phyloP scores from a whole-genome alignment of 2,888 invertebrate genomes.

The Nymphalis polychloros region DNA sequence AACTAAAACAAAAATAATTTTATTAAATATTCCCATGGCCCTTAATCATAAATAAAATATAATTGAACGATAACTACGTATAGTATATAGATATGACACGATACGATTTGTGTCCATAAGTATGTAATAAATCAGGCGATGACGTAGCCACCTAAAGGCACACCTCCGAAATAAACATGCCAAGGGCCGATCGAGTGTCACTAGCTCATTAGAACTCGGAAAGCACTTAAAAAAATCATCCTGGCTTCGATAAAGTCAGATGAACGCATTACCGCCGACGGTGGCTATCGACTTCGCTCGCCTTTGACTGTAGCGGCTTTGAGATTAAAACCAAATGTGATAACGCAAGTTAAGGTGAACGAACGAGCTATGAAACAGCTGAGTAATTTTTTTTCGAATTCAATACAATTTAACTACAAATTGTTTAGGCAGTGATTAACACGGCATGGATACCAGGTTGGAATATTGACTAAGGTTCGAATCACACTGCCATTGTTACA shows the following conservation, averaged over 20 bases:
- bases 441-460: too few relatives aligned
- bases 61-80: too few relatives aligned
- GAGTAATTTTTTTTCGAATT: background rate
- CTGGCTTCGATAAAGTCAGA: slow-evolving; percentile 36
- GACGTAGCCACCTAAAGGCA: slow-evolving; percentile 41
- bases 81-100: background rate
- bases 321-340: slow-evolving; percentile 27
- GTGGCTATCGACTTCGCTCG: slow-evolving; percentile 28
- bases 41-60: background rate
- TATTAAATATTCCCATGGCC: too few relatives aligned
- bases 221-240: slow-evolving; percentile 33
- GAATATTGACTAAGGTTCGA: too few relatives aligned
- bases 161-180: slow-evolving; percentile 39
- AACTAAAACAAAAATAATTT: too few relatives aligned
- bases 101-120: slow-evolving; percentile 36
- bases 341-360: slow-evolving; percentile 22
- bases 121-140: slow-evolving; percentile 45
- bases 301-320: slow-evolving; percentile 24
- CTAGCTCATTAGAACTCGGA: slow-evolving; percentile 30
- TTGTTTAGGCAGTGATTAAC: too few relatives aligned
- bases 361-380: background rate
- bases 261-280: slow-evolving; percentile 38
- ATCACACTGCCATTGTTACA: too few relatives aligned
- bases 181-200: slow-evolving; percentile 27
- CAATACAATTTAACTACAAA: background rate